Conservation (phyloP, 2,113 vertebrate species). For the Cryptotis parvus region DNA sequence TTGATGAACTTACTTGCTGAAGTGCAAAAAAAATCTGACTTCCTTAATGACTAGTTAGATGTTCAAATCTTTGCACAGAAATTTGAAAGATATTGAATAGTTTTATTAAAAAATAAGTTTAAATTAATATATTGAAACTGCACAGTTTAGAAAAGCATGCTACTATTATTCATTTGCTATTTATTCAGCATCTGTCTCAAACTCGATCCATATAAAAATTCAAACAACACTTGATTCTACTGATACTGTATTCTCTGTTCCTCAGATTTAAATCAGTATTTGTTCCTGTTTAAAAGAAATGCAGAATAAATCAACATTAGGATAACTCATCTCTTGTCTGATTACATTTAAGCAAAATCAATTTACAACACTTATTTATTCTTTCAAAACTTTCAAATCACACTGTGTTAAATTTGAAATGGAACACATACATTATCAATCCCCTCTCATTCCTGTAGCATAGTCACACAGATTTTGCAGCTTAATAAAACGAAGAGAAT, state of each 20-base stretch:
- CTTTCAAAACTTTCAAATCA: neutral
- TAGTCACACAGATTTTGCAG: neutral
- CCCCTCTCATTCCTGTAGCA: neutral
- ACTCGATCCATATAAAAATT: conserved; percentile 21
- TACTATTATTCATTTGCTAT: conserved; percentile 61
- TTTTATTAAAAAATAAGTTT: conserved; percentile 43
- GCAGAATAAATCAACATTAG: neutral
- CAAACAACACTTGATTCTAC: conserved; percentile 43
- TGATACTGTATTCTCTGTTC: neutral
- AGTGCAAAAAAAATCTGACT: neutral
- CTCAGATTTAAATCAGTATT: conserved; percentile 26
- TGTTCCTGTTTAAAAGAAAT: conserved; percentile 2
- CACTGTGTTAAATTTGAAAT: neutral
- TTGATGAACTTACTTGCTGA: neutral
- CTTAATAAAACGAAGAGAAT: neutral
- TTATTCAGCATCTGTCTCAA: conserved; percentile 38
- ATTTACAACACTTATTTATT: neutral
- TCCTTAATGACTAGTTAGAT: conserved; percentile 13
- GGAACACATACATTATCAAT: neutral
- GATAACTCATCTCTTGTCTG: neutral
- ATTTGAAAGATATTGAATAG: conserved; percentile 11
- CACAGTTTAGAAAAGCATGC: conserved; percentile 40
- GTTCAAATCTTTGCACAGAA: neutral
- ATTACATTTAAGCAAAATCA: conserved; percentile 29
- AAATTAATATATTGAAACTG: neutral